A percentile compares a stretch with the other conserved stretches of the same genome.
These are phyloP conservation scores for Trinorchestia longiramus DNA, from an alignment of 1,140 invertebrate species.

Conservation along the genomic window DNA sequence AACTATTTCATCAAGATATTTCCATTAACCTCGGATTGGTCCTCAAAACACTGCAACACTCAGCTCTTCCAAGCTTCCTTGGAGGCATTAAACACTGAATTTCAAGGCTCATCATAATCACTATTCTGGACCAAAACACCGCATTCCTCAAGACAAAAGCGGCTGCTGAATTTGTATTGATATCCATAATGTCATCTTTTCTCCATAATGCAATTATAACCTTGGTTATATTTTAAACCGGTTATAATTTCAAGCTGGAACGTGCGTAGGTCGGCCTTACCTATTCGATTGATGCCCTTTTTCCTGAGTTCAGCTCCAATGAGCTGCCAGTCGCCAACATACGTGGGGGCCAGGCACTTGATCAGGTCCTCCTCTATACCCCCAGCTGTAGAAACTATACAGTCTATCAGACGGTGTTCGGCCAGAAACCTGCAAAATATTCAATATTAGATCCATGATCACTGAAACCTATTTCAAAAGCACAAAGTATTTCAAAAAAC, in stretches of 20 bases:
- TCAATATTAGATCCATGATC: neutral
- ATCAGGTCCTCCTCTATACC: conserved; percentile 99
- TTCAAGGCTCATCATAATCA: neutral
- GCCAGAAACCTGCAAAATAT: conserved; percentile 56
- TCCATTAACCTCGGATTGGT: no score
- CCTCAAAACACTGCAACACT: no score
- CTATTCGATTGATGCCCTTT: conserved; percentile 88
- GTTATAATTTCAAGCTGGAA: neutral
- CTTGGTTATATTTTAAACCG: neutral
- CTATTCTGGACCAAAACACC: neutral
- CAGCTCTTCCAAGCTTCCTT: no score
- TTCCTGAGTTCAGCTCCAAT: conserved; percentile 76
- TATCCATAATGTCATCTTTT: neutral
- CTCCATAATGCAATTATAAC: neutral
- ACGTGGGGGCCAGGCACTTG: conserved; percentile 96
- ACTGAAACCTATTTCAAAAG: neutral
- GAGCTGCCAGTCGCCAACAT: conserved; percentile 90
- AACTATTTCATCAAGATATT: no score
- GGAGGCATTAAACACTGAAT: neutral
- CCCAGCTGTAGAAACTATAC: conserved; percentile 96
- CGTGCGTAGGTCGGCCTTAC: neutral
- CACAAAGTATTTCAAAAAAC: neutral
- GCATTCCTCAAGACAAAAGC: neutral
- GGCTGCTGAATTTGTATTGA: neutral
- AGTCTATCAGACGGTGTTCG: conserved; percentile 79